Evolutionary conservation across 2,888 invertebrate species (phyloP).

Genomic region (Drosophila paramelanica): DNA sequence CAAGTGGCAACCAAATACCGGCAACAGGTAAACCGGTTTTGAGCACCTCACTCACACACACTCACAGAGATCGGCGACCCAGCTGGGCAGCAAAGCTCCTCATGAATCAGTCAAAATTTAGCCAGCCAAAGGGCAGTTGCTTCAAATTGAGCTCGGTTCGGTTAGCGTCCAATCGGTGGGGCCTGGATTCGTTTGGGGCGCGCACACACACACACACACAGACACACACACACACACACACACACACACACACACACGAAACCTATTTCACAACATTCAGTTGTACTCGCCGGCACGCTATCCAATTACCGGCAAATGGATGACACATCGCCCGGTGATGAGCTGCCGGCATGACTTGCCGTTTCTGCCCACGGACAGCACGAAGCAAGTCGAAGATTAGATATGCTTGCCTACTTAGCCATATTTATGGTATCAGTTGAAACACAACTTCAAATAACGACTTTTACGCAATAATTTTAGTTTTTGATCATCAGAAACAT

Average conservation of each 20-base stretch:
- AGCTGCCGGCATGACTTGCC: constrained; percentile 50
- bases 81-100: constrained; percentile 29
- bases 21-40: constrained; percentile 33
- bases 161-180: background rate
- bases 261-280: constrained; percentile 60
- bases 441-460: background rate
- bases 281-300: constrained; percentile 33
- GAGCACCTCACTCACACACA: background rate
- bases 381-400: constrained; percentile 16
- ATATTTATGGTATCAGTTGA: constrained; percentile 3
- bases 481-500: background rate
- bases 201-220: constrained; percentile 1
- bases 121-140: constrained; percentile 18
- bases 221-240: too few species aligned
- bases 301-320: constrained; percentile 55
- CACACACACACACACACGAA: background rate
- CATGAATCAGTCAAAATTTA: constrained; percentile 50
- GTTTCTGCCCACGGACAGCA: constrained; percentile 5
- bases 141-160: background rate
- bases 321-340: constrained; percentile 54
- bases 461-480: background rate
- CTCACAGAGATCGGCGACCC: constrained; percentile 21
- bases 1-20: background rate
- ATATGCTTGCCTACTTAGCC: constrained; percentile 20
- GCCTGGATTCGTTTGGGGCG: background rate